Base-by-base conservation (phyloP, 2,888 invertebrate genomes). In the Nasonovia ribisnigri region DNA sequence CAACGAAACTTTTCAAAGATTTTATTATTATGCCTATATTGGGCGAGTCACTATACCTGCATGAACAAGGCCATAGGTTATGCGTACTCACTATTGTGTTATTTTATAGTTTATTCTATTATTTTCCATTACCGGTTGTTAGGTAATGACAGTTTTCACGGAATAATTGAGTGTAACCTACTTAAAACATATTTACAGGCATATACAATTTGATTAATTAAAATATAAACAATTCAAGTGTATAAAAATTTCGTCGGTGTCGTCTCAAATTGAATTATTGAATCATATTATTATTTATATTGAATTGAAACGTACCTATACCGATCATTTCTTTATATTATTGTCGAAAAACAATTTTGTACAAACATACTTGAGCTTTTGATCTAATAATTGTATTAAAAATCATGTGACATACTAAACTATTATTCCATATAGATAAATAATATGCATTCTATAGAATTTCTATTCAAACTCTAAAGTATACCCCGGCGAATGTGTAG, bases 11-110 rank as follows among this genome's bases (percentile, higher is more conserved):
- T 91, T 84, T 91, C 46, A 86, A 46, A 57, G 43, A 86, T 57
- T 86, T 36, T 57, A 57, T 91, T 91, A 86, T 86, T 91, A 86
- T 86, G 54, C 11, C 91, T 91, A 91, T 91, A 86, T 60, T 86
- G 46, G 57, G 86, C 5, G 13, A 91, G 11, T 54, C 10, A 26
- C 29, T 54, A 57, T 84, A n/a, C 42, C 51, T 51, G 57, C 26
- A 77, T 36, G n/a, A 48, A 91, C 91, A 43, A 84, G 91, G 91
- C 54, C 29, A 26, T 91, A 91, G 84, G 51, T 84, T 67, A 90
- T 90, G 90, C 48, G 42, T 84, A 42, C 6, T 84, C 16, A 43
- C 91, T 43, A 91, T 91, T 91, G 84, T 84, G 84, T 91, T 77
- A 51, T 8, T 10, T 84, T 57, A 57, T 57, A 57, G 24, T 57